Percentiles rank a stretch among this genome's conserved stretches.
These are phyloP conservation scores for Trichoplax adhaerens DNA, from an alignment of 37 sponge, comb jelly and placozoan genomes.

Conservation along the genomic window DNA sequence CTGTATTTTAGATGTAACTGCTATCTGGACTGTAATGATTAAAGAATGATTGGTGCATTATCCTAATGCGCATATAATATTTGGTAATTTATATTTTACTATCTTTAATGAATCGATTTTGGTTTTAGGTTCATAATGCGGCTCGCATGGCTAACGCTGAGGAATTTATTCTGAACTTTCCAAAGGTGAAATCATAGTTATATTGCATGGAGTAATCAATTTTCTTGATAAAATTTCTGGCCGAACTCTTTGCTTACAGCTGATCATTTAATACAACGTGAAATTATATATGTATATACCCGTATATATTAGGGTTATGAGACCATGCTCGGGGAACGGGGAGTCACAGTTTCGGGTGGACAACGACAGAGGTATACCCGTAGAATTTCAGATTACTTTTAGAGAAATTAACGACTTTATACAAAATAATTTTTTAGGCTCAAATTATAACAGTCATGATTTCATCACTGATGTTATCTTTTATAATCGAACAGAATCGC, in stretches of 20 bases:
- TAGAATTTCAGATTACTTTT: too few species aligned
- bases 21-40: neutral
- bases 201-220: too few species aligned
- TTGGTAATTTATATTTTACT: too few species aligned
- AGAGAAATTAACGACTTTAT: too few species aligned
- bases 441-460: neutral
- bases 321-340: constrained; percentile 73
- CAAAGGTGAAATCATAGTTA: constrained; percentile 1
- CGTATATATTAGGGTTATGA: constrained; percentile 27
- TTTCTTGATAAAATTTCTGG: too few species aligned
- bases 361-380: constrained; percentile 67
- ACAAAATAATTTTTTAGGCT: too few species aligned
- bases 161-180: constrained; percentile 49
- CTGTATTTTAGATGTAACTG: neutral
- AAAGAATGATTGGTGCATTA: neutral
- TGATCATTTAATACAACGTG: too few species aligned
- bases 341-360: constrained; percentile 71
- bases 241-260: too few species aligned
- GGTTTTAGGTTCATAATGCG: constrained; percentile 32
- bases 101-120: too few species aligned
- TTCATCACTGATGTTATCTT: neutral
- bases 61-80: neutral
- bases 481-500: constrained; percentile 34
- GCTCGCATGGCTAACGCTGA: constrained; percentile 68
- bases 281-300: too few species aligned